Percentiles rank a stretch among this genome's conserved stretches.
phyloP scores from a whole-genome alignment of 1,140 invertebrate species.

The Cydia fagiglandana region DNA sequence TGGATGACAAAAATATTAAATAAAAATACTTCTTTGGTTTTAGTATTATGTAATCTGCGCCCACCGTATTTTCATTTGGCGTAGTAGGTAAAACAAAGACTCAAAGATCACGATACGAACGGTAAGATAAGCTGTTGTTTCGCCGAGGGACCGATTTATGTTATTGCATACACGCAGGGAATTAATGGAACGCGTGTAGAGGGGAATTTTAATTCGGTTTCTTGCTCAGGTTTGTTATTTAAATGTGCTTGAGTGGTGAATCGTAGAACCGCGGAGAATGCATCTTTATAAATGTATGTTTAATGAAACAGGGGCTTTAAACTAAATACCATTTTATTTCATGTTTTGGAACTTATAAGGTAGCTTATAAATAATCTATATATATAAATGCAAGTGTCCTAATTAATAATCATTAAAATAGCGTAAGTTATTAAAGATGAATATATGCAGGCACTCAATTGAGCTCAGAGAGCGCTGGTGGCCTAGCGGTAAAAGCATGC shows the following conservation, averaged over 20 bases:
- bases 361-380: no score
- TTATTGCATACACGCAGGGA: constrained; percentile 22
- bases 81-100: neutral
- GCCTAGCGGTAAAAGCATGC: no score
- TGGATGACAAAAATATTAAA: no score
- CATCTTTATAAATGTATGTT: neutral
- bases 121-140: constrained; percentile 21
- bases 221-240: constrained; percentile 15
- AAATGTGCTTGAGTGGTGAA: neutral
- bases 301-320: no score
- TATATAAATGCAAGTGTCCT: no score
- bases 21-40: neutral
- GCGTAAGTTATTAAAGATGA: no score
- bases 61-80: neutral
- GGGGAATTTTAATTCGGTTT: constrained; percentile 27
- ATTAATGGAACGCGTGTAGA: constrained; percentile 16
- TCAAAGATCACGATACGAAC: constrained; percentile 13
- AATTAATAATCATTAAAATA: no score
- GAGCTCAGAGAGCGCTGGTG: no score
- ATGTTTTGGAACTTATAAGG: no score
- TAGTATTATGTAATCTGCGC: neutral
- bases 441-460: no score
- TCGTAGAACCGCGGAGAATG: neutral
- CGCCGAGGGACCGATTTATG: constrained; percentile 19
- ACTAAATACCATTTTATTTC: no score